Evolutionary conservation across 2,113 vertebrate genomes (phyloP), one percentile per base, ranked within the genome.

Genomic region (Thinocorus orbignyianus): DNA sequence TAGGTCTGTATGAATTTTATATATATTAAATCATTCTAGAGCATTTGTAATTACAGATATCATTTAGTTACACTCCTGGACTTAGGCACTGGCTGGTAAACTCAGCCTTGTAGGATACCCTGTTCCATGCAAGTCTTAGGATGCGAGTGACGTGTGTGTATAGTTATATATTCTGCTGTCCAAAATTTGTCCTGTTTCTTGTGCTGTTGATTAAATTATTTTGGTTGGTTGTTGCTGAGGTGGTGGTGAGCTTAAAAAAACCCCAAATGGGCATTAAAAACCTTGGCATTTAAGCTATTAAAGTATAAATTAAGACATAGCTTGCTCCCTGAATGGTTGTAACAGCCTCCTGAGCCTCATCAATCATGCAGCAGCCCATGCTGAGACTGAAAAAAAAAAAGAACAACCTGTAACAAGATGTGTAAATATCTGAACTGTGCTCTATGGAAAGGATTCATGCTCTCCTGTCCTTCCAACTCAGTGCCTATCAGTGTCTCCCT

Each of bases 261-360:
- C 3, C 12, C 33, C n/a, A 31, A 44, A 83, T 19, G 60, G 70
- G 28, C 31, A 9, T 69, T 64, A 41, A 62, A 46, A 80, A 65
- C 44, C 14, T 54, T 96, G 87, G 12, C 48, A 44, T 96, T 97
- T 90, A 71, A 95, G 55, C 62, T 92, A 55, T 86, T 88, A 60
- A 69, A 62, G 58, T 80, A 54, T 57, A 96, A 95, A 95, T 90
- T 57, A 95, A 97, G 86, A 89, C 49, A 52, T 70, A 91, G 42
- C 41, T 95, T 68, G 23, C 49, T 94, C 70, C 94, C 37, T 65
- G 76, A 84, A 39, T 62, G 28, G 15, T 65, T 92, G 13, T 86
- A 95, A 81, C 48, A 94, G 44, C 57, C 74, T 95, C 86, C 58
- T 60, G 85, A 65, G 71, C 73, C 66, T 94, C 93, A 78, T 94